Conservation (phyloP, 2,888 invertebrate species). For the Nowickia ferox region DNA sequence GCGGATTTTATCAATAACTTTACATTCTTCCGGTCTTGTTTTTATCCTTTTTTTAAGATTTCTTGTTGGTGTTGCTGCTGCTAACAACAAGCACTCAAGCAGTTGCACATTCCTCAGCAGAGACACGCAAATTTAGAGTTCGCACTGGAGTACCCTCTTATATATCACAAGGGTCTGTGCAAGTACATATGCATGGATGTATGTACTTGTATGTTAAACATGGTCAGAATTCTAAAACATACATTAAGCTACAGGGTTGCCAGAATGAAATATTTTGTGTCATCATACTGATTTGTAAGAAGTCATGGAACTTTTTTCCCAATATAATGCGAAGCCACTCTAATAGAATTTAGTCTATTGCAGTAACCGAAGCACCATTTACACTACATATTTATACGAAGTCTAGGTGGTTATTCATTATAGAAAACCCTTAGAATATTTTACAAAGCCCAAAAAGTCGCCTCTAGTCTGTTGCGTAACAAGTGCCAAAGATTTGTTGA, state of each 20-base stretch:
- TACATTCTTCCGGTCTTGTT: conserved; percentile 7
- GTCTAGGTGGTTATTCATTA: too few species aligned
- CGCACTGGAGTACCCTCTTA: conserved; percentile 71
- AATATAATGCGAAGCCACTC: too few species aligned
- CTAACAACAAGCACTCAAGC: conserved; percentile 30
- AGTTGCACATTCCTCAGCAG: conserved; percentile 25
- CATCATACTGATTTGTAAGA: too few species aligned
- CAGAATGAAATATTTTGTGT: background rate
- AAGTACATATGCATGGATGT: background rate
- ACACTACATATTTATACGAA: too few species aligned
- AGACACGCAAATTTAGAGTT: conserved; percentile 62
- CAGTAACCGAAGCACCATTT: too few species aligned
- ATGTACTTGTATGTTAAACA: conserved; percentile 13
- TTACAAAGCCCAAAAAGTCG: too few species aligned
- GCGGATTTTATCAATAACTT: background rate
- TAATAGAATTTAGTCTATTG: too few species aligned
- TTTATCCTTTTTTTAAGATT: conserved; percentile 55
- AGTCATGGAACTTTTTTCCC: too few species aligned
- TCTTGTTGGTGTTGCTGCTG: conserved; percentile 32
- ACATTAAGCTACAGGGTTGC: conserved; percentile 9
- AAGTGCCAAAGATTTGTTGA: too few species aligned
- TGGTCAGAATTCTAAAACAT: conserved; percentile 10
- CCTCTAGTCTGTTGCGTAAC: too few species aligned
- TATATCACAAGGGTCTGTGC: conserved; percentile 61
- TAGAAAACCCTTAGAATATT: too few species aligned